Conservation (phyloP, 2,113 vertebrate species). For the Channa maculata region DNA sequence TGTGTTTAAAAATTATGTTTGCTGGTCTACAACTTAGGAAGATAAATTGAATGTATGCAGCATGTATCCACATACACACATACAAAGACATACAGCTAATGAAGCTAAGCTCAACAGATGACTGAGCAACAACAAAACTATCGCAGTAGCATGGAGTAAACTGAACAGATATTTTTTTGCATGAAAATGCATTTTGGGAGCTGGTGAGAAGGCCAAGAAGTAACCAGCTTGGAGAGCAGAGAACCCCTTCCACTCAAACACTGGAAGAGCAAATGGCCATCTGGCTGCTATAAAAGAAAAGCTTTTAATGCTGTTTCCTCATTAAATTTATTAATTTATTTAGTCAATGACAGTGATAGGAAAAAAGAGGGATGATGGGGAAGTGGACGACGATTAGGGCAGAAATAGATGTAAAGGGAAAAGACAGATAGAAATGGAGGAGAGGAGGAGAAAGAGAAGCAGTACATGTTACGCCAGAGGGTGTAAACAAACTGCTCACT, state of each 20-base stretch:
- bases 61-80: neutral
- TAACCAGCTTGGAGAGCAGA: constrained; percentile 4
- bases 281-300: constrained; percentile 56
- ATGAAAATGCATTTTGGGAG: constrained; percentile 20
- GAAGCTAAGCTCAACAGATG: constrained; percentile 2
- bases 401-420: constrained; percentile 17
- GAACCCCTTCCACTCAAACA: constrained; percentile 24
- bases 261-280: constrained; percentile 59
- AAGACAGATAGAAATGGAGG: neutral
- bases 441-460: constrained; percentile 28
- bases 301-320: constrained; percentile 60
- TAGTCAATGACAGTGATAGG: constrained; percentile 30
- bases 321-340: constrained; percentile 51
- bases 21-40: neutral
- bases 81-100: neutral
- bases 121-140: neutral
- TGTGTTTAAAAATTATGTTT: constrained; percentile 6
- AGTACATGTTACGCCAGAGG: constrained; percentile 36
- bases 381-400: constrained; percentile 18
- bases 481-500: constrained; percentile 60
- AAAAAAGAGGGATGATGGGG: constrained; percentile 32
- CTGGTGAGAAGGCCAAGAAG: constrained; percentile 30
- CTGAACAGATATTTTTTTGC: constrained; percentile 9
- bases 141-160: neutral
- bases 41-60: constrained; percentile 3